phyloP scores from a whole-genome alignment of 1,140 invertebrate genomes.

The Chelonus insularis region DNA sequence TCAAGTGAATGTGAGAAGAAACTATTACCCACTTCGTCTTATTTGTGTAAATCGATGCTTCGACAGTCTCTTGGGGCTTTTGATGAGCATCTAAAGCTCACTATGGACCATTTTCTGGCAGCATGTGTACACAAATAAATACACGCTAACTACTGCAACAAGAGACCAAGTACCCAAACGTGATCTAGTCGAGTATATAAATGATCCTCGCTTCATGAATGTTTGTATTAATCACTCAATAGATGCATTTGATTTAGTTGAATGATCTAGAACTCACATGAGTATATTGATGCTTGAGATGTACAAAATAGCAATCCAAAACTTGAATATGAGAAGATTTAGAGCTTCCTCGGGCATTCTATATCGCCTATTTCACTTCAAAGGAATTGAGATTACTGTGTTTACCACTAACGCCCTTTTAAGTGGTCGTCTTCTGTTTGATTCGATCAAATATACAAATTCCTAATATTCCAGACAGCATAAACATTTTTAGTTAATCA shows the following conservation, averaged over 20 bases:
- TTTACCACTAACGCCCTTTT: background rate
- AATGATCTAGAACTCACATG: background rate
- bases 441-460: background rate
- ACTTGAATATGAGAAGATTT: background rate
- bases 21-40: background rate
- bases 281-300: background rate
- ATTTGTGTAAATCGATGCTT: background rate
- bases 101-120: background rate
- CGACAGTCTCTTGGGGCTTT: background rate
- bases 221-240: constrained; percentile 1
- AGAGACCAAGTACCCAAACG: background rate
- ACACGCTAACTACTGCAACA: background rate
- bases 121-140: background rate
- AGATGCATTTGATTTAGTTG: background rate
- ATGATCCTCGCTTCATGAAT: background rate
- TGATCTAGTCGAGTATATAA: background rate
- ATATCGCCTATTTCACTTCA: constrained; percentile 18
- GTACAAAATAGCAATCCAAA: background rate
- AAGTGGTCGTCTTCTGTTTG: background rate
- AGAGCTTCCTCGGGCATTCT: background rate
- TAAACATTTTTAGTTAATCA: too few relatives aligned
- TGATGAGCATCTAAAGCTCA: background rate
- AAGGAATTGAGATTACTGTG: constrained; percentile 15
- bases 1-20: background rate
- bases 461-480: background rate